Base-by-base conservation (phyloP, 2,888 invertebrate species). In the Chloromyia formosa region DNA sequence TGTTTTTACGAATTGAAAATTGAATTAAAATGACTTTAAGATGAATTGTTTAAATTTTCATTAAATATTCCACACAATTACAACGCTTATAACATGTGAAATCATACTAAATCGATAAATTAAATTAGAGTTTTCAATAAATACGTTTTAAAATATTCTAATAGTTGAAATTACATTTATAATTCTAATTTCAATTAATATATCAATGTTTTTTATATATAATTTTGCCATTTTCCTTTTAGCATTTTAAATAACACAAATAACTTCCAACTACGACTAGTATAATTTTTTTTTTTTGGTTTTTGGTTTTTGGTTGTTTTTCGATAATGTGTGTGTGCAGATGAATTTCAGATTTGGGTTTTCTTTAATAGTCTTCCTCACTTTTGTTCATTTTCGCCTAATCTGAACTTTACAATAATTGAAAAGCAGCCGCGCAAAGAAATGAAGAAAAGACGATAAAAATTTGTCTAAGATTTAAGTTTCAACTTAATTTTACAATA, bases 31-130 rank as follows among this genome's bases (percentile, higher is more conserved):
- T 12, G 12, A 3, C 10, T n/a, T 3, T n/a, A n/a, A n/a, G n/a
- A n/a, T n/a, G n/a, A n/a, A n/a, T n/a, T 35, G 49, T 49, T 49
- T 12, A 49, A 49, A 3, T 49, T 12, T n/a, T 2, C 49, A 35
- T 49, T n/a, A 49, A 49, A 49, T 49, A 49, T 49, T 49, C 12
- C 49, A 49, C 49, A 49, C 49, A 49, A 49, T 49, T 49, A 49
- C 49, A 49, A 49, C 49, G 49, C 12, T n/a, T 49, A 49, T 12
- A n/a, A 49, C 16, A n/a, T n/a, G 16, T 49, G 12, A 49, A 49
- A 49, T 49, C 49, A 49, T n/a, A 3, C 49, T 49, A 49, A n/a
- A 49, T 49, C 49, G 10, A 49, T n/a, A 5, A 49, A 49, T 49
- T 49, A n/a, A 49, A 49, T 49, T 49, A 35, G 7, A n/a, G n/a